These are phyloP conservation scores for Camptogramma bilineatum DNA, from an alignment of 2,888 invertebrate species.

Conservation along the genomic window DNA sequence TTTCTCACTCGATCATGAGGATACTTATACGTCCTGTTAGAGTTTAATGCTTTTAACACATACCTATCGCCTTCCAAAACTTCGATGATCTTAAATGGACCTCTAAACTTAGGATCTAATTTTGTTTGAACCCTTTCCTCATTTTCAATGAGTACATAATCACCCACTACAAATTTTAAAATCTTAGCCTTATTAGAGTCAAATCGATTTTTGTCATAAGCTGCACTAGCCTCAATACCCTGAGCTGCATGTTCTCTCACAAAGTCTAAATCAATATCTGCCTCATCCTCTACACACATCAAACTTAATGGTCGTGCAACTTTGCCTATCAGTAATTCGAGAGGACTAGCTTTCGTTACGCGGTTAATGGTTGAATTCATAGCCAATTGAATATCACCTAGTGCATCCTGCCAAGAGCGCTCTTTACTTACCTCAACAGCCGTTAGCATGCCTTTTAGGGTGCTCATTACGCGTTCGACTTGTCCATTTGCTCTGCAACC, in stretches of 20 bases:
- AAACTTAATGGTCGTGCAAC: not conserved
- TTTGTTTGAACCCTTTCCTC: not conserved
- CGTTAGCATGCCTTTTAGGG: slow-evolving; percentile 24
- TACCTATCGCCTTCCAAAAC: not conserved
- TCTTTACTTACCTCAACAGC: not conserved
- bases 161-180: not conserved
- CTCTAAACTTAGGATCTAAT: not conserved
- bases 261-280: not conserved
- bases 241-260: not conserved
- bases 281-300: not conserved
- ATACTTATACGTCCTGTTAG: not conserved
- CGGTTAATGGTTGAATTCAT: slow-evolving; percentile 22
- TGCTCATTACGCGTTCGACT: slow-evolving; percentile 41
- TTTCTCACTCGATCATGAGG: not conserved
- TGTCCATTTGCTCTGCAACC: slow-evolving; percentile 44
- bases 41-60: not conserved
- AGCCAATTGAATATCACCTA: not conserved
- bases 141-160: not conserved
- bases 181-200: slow-evolving; percentile 5
- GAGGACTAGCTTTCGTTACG: slow-evolving; percentile 15
- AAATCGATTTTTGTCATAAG: slow-evolving; percentile 11
- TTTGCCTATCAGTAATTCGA: slow-evolving; percentile 1
- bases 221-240: not conserved
- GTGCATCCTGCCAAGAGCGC: slow-evolving; percentile 1
- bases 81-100: not conserved